phyloP scores from a whole-genome alignment of 2,797 vertebrate genomes.

The Spinus pinus region DNA sequence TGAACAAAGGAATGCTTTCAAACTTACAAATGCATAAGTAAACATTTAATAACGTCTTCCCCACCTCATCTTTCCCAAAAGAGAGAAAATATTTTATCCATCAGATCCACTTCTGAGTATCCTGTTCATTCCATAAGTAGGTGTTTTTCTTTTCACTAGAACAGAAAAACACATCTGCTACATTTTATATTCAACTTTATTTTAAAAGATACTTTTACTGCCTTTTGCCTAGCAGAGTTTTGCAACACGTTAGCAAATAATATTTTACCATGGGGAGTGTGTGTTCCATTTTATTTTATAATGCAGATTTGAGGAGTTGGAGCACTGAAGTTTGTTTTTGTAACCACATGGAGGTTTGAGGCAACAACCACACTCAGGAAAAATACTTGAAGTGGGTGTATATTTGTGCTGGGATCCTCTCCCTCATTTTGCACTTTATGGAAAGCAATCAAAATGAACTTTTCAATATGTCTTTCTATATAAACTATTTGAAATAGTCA shows the following conservation, averaged over 20 bases:
- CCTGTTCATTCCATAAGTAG: neutral
- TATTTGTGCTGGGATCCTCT: conserved; percentile 23
- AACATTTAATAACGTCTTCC: conserved; percentile 36
- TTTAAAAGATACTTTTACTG: conserved; percentile 54
- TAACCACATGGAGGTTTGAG: conserved; percentile 34
- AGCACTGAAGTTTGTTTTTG: conserved; percentile 48
- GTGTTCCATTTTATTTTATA: conserved; percentile 52
- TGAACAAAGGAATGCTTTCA: neutral
- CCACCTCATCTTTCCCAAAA: conserved; percentile 28
- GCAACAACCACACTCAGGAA: conserved; percentile 32
- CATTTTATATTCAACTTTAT: conserved; percentile 16
- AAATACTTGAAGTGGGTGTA: neutral
- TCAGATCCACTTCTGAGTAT: neutral
- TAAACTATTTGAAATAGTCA: neutral
- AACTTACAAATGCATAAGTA: neutral
- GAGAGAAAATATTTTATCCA: neutral
- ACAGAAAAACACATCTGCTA: conserved; percentile 60
- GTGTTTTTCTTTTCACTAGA: conserved; percentile 11
- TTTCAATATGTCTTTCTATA: neutral
- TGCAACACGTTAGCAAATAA: conserved; percentile 44
- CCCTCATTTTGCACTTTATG: neutral
- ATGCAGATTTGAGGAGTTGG: conserved; percentile 30
- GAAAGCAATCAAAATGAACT: neutral
- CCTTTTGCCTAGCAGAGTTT: conserved; percentile 20
- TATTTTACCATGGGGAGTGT: conserved; percentile 46